phyloP scores from a whole-genome alignment of 2,888 invertebrate genomes.

The Heliconius hortense region DNA sequence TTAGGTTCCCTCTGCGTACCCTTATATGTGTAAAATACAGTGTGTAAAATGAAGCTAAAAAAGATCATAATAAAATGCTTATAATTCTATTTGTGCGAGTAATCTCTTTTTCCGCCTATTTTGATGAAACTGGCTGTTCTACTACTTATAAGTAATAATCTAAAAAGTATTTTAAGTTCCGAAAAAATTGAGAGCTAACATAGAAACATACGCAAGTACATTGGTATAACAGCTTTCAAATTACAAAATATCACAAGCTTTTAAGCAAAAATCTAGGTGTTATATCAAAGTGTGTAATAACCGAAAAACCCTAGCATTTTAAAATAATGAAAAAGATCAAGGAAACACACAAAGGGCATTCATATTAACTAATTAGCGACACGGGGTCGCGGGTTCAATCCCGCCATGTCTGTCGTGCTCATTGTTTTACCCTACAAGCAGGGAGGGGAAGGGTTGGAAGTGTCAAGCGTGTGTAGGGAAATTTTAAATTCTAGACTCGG shows the following conservation, averaged over 20 bases:
- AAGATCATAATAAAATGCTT: too few relatives aligned
- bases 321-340: constrained; percentile 40
- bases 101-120: too few relatives aligned
- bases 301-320: constrained; percentile 30
- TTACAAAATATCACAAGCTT: constrained; percentile 13
- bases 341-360: constrained; percentile 40
- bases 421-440: constrained; percentile 34
- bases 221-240: not conserved
- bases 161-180: too few relatives aligned
- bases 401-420: constrained; percentile 32
- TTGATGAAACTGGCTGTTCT: too few relatives aligned
- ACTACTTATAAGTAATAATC: too few relatives aligned
- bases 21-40: too few relatives aligned
- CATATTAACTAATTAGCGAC: constrained; percentile 42
- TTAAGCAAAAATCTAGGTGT: constrained; percentile 2
- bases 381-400: constrained; percentile 39
- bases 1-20: too few relatives aligned
- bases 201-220: too few relatives aligned
- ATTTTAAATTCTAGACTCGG: constrained; percentile 10
- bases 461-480: constrained; percentile 24
- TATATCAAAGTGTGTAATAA: constrained; percentile 25
- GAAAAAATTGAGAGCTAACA: too few relatives aligned
- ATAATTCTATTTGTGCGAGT: too few relatives aligned
- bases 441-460: constrained; percentile 23
- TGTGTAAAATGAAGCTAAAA: too few relatives aligned